Percentiles rank a stretch among this genome's conserved stretches.
Conservation (phyloP, 1,140 invertebrate species). For the Calycopis cecrops region DNA sequence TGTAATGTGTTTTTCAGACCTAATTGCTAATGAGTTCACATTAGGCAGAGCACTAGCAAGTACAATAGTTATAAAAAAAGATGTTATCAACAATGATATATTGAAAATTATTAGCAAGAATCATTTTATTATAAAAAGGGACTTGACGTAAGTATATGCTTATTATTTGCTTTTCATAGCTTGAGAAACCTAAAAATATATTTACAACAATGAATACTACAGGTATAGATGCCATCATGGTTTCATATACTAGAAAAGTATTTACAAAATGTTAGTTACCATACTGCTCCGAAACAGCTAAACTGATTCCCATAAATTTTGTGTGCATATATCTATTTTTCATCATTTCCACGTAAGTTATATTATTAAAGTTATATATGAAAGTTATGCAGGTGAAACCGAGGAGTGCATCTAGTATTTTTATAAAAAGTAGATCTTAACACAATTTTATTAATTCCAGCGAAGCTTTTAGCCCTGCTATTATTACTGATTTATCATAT, state of each 20-base stretch:
- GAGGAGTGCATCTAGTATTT: background rate
- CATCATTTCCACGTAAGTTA: no score
- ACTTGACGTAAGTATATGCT: conserved; percentile 50
- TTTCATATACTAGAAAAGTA: no score
- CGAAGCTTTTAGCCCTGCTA: conserved; percentile 51
- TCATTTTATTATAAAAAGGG: conserved; percentile 71
- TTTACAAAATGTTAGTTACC: no score
- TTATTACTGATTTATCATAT: conserved; percentile 79
- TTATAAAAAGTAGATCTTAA: background rate
- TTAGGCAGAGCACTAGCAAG: conserved; percentile 66
- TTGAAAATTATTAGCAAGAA: conserved; percentile 73
- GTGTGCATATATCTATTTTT: no score
- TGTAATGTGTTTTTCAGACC: conserved; percentile 47
- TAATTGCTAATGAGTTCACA: conserved; percentile 61
- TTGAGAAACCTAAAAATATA: background rate
- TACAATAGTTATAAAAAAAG: conserved; percentile 57
- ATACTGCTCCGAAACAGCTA: no score
- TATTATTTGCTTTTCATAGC: background rate
- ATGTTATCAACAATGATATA: conserved; percentile 54
- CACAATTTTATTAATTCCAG: conserved; percentile 37
- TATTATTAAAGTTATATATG: no score
- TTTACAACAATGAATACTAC: background rate
- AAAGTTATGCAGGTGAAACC: background rate
- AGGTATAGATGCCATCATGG: no score
- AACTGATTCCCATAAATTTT: no score